These are phyloP conservation scores for Myotis pilosus DNA, from an alignment of 2,797 vertebrate genomes.

Conservation along the genomic window DNA sequence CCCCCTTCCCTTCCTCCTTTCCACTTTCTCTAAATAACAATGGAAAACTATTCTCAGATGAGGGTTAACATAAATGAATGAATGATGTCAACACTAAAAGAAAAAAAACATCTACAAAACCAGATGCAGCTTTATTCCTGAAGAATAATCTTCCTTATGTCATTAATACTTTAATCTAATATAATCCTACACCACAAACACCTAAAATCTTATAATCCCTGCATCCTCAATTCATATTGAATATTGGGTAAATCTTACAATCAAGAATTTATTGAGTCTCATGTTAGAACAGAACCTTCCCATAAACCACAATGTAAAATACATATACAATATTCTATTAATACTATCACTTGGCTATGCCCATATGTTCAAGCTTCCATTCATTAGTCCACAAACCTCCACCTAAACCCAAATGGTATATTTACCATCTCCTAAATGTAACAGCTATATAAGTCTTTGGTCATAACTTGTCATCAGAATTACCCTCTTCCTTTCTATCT, in stretches of 20 bases:
- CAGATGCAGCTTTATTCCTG: neutral
- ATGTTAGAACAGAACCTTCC: neutral
- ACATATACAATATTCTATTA: neutral
- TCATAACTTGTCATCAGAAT: neutral
- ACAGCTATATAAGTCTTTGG: neutral
- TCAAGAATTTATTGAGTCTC: neutral
- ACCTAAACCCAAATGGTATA: neutral
- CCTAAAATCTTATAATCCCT: neutral
- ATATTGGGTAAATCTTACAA: constrained; percentile 19
- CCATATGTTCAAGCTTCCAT: neutral
- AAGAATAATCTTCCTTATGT: neutral
- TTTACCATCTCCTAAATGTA: neutral
- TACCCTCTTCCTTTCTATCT: neutral
- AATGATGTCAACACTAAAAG: neutral
- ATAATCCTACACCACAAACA: neutral
- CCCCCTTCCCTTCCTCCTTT: no score
- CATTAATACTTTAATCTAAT: neutral
- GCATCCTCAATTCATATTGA: neutral
- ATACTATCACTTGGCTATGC: neutral
- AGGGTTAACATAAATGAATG: no score
- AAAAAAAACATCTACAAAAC: constrained; percentile 20
- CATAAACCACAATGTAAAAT: neutral
- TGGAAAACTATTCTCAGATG: no score
- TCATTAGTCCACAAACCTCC: neutral
- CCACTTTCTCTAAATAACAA: no score